Base-by-base conservation (phyloP, 2,113 vertebrate species). In the Pygoscelis adeliae region DNA sequence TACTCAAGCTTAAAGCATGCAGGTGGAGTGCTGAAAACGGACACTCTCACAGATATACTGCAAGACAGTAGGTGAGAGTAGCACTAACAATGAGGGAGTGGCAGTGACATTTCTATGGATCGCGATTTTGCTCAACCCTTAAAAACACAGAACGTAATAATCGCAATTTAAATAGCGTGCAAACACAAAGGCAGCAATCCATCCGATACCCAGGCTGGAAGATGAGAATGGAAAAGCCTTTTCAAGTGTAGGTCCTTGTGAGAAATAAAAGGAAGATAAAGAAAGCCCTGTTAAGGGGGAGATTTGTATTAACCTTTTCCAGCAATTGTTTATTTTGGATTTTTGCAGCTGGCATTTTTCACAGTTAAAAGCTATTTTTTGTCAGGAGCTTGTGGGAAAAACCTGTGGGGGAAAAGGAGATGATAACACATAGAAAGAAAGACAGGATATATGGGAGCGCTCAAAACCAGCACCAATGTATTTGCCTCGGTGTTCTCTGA, bases 271-370 rank as follows among this genome's bases (percentile, higher is more conserved):
- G 83, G 47, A 63, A 94, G 76, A 89, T 92, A 94, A 94, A 94
- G 83, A 30, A 93, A 95, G 34, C n/a, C 52, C 80, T 89, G 80
- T 61, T 91, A 84, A 87, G 61, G 78, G 61, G 95, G 47, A 92
- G 69, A 89, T 89, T 96, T 92, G 87, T 92, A 87, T 73, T 70
- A 95, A 95, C 80, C 77, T 89, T 93, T 94, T 91, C 70, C 69
- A 96, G 70, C 73, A 91, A 89, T 77, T 96, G 86, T 97, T 97
- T 93, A 79, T 62, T 95, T 82, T 74, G 77, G 85, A 91, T 71
- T 96, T 95, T 91, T 95, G 77, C 93, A 97, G 94, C 87, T 91
- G 87, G 76, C 44, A 87, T 95, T 93, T 93, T 90, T 97, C 82
- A 92, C 50, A 66, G 78, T 88, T 96, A 90, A 96, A 86, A 93